phyloP scores from a whole-genome alignment of 2,797 vertebrate genomes.

The Miichthys miiuy region DNA sequence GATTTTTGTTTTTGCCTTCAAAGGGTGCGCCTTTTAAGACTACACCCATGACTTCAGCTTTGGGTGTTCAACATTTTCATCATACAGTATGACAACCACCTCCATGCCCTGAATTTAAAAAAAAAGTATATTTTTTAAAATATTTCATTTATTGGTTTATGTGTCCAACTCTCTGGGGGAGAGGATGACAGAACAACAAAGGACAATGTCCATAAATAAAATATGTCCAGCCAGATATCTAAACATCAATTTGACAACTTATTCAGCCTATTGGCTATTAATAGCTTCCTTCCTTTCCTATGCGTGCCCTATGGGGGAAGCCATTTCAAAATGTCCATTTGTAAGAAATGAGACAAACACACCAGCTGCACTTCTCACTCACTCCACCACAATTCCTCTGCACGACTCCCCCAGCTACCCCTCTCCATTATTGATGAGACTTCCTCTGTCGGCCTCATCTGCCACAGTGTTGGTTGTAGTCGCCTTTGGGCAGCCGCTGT shows the following conservation, averaged over 20 bases:
- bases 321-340: slow-evolving; percentile 72
- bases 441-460: slow-evolving; percentile 72
- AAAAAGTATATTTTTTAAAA: background rate
- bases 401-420: slow-evolving; percentile 63
- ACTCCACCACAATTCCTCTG: slow-evolving; percentile 62
- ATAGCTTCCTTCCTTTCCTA: slow-evolving; percentile 49
- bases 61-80: slow-evolving; percentile 5
- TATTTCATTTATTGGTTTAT: slow-evolving; percentile 13
- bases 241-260: slow-evolving; percentile 50
- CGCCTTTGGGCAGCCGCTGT: slow-evolving; percentile 61
- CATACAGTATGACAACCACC: slow-evolving; percentile 8
- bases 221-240: slow-evolving; percentile 20
- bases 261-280: slow-evolving; percentile 64
- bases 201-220: slow-evolving; percentile 30
- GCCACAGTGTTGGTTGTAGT: slow-evolving; percentile 53
- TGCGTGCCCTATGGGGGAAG: slow-evolving; percentile 50
- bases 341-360: slow-evolving; percentile 73
- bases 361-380: slow-evolving; percentile 75
- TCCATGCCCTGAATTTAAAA: background rate
- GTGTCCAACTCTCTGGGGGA: slow-evolving; percentile 4
- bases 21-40: slow-evolving; percentile 10
- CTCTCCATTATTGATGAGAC: slow-evolving; percentile 80
- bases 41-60: slow-evolving; percentile 19
- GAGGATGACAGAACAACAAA: slow-evolving; percentile 1
- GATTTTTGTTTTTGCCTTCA: slow-evolving; percentile 32